phyloP scores from a whole-genome alignment of 2,888 invertebrate species.

The Nemotelus pantherinus region DNA sequence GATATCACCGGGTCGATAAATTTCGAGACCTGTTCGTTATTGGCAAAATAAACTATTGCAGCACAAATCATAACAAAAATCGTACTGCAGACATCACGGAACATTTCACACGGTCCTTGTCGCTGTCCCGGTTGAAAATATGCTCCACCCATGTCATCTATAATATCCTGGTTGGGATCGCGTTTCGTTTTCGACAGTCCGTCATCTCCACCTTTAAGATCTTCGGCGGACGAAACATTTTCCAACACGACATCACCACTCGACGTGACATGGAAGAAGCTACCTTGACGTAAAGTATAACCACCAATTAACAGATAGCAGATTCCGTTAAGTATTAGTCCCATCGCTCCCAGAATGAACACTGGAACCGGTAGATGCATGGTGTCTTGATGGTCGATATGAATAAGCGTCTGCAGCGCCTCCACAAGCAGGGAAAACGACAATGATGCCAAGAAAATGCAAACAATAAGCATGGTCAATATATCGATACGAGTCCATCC shows the following conservation, averaged over 20 bases:
- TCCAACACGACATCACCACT: conserved; percentile 72
- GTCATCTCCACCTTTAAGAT: conserved; percentile 62
- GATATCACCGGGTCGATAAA: conserved; percentile 79
- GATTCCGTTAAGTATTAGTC: conserved; percentile 78
- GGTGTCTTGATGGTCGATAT: conserved; percentile 76
- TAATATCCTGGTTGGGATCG: conserved; percentile 52
- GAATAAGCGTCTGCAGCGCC: conserved; percentile 81
- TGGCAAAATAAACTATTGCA: conserved; percentile 69
- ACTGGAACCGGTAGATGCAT: conserved; percentile 81
- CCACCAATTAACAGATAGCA: conserved; percentile 85
- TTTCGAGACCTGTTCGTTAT: conserved; percentile 72
- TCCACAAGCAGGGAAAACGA: conserved; percentile 84
- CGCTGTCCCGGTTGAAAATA: conserved; percentile 59
- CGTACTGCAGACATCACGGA: conserved; percentile 74
- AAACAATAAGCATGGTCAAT: conserved; percentile 82
- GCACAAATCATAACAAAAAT: conserved; percentile 78
- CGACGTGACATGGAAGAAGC: conserved; percentile 73
- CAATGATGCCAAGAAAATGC: conserved; percentile 83
- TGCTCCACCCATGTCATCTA: conserved; percentile 53
- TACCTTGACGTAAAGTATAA: conserved; percentile 77
- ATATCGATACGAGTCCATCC: conserved; percentile 93
- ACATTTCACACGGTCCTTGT: conserved; percentile 71
- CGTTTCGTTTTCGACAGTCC: conserved; percentile 65
- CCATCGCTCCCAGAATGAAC: conserved; percentile 75
- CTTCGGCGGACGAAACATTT: conserved; percentile 64